A percentile compares a stretch with the other conserved stretches of the same genome.
phyloP scores from a whole-genome alignment of 2,888 invertebrate species.

The Cotesia congregata region DNA sequence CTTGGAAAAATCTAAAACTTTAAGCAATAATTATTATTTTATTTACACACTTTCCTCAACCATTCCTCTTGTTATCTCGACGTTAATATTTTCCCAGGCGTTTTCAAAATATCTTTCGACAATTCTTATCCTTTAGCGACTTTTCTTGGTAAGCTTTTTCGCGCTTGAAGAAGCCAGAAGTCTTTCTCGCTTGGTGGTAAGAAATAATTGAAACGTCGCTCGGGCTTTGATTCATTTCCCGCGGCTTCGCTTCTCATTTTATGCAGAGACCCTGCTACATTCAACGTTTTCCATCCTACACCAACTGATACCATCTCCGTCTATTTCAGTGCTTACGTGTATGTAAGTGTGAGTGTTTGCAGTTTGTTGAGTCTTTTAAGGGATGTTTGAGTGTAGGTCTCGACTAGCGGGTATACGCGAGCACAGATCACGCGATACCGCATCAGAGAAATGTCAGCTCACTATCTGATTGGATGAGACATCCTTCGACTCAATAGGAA shows the following conservation, averaged over 20 bases:
- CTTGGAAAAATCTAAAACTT: neutral
- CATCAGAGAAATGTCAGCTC: conserved; percentile 69
- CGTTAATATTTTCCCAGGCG: conserved; percentile 1
- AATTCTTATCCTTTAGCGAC: conserved; percentile 28
- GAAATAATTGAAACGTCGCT: conserved; percentile 69
- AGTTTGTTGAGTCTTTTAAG: neutral
- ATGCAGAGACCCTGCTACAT: conserved; percentile 54
- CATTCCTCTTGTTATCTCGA: neutral
- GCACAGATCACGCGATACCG: conserved; percentile 64
- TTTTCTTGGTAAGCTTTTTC: conserved; percentile 37
- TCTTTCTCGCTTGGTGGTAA: conserved; percentile 51
- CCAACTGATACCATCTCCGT: conserved; percentile 9
- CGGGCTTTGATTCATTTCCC: conserved; percentile 67
- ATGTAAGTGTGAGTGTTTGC: neutral
- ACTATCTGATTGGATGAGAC: conserved; percentile 68
- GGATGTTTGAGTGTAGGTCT: conserved; percentile 19
- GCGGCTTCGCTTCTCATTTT: conserved; percentile 64
- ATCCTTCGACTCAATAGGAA: conserved; percentile 63
- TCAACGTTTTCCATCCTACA: neutral
- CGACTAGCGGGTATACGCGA: conserved; percentile 46
- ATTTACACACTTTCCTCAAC: neutral
- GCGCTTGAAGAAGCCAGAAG: conserved; percentile 38
- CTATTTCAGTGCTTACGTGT: conserved; percentile 25
- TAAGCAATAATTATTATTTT: neutral
- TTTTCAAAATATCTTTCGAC: conserved; percentile 27